Evolutionary conservation across 2,113 vertebrate species (phyloP), one percentile per base, ranked within the genome.

Genomic region (Fukomys damarensis): DNA sequence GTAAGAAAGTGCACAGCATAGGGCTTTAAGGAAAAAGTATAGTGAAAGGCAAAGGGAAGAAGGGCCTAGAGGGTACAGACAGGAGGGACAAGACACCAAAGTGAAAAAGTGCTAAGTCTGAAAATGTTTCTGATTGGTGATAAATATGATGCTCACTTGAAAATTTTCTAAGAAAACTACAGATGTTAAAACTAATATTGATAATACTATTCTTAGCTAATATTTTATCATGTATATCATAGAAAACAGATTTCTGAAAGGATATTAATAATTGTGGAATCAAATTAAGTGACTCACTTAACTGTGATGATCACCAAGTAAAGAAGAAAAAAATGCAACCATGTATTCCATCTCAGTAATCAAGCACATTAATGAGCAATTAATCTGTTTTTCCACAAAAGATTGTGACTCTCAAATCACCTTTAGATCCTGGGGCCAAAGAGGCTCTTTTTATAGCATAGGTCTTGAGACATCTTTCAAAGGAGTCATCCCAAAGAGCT

Each of bases 381-480:
- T 89, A 59, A 68, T 74, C 32, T 80, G 17, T 90, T 82, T n/a
- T 68, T 56, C 56, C 58, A 77, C 14, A 86, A 83, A 91, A 70
- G 35, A 70, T 61, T 76, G 19, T 83, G 63, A 96, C 63, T 74
- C 35, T 87, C 41, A 97, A 93, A 63, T 95, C 98, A 99, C 99
- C 99, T 99, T 99, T 99, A 95, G 99, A 99, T 82, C 99, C 99
- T 19, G 99, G 99, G 93, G 99, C 99, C 89, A 99, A 98, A 70
- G 99, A 99, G 89, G 99, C 98, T 98, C 99, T 99, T 98, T 99
- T 99, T 98, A 99, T 99, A 94, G 99, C 99, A 89, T 99, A 99
- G 2, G 99, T 99, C 99, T 99, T 99, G 92, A 99, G 99, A 98
- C 99, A 99, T 96, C 99, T 99, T 98, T 99, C 99, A 94, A 99